phyloP scores from a whole-genome alignment of 2,797 vertebrate species.

The Apogon talboti region DNA sequence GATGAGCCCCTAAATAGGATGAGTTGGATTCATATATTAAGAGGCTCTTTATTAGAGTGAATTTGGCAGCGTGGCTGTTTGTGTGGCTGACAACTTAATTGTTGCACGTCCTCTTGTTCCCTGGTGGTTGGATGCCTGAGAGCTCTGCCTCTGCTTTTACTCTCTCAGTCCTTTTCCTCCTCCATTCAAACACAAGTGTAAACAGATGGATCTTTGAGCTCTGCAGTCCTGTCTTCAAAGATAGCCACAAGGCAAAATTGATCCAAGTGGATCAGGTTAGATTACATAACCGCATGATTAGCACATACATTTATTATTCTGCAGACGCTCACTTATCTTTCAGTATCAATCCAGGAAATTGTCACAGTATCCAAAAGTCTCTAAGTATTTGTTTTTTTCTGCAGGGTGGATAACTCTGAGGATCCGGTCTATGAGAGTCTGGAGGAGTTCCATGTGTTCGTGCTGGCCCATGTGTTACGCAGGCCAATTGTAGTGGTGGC shows the following conservation, averaged over 20 bases:
- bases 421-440: conserved; percentile 98
- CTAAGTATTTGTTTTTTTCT: conserved; percentile 23
- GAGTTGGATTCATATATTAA: conserved; percentile 80
- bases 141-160: conserved; percentile 48
- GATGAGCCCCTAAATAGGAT: conserved; percentile 74
- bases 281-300: conserved; percentile 18
- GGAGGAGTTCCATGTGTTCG: conserved; percentile 98
- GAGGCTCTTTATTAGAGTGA: conserved; percentile 81
- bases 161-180: conserved; percentile 7
- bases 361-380: conserved; percentile 24
- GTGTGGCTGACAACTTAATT: conserved; percentile 77
- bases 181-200: conserved; percentile 30
- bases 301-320: conserved; percentile 17
- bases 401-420: conserved; percentile 94
- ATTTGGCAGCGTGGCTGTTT: conserved; percentile 67
- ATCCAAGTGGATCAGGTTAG: conserved; percentile 32
- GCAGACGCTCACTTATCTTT: conserved; percentile 7
- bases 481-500: conserved; percentile 95
- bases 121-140: conserved; percentile 63
- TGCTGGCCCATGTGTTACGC: conserved; percentile 94
- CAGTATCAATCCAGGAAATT: conserved; percentile 28
- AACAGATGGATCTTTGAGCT: conserved; percentile 34
- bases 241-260: conserved; percentile 23
- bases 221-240: conserved; percentile 15
- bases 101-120: conserved; percentile 69